Evolutionary conservation across 2,113 vertebrate genomes (phyloP), one percentile per base, ranked within the genome.

Genomic region (Acrocephalus arundinaceus): DNA sequence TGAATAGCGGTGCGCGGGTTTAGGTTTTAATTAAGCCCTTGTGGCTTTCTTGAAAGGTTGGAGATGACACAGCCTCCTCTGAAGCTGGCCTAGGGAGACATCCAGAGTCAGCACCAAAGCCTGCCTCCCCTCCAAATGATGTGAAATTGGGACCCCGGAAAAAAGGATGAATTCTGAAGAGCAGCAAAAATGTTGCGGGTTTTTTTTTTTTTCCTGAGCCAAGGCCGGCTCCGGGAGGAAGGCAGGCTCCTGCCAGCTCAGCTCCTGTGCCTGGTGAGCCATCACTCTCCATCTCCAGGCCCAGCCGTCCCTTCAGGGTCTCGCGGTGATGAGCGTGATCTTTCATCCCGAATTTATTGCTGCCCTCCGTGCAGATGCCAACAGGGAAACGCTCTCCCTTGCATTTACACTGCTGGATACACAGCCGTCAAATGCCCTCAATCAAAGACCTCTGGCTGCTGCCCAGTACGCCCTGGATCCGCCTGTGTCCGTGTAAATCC

Each of bases 21-120:
- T 95, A 90, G 96, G 87, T 97, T 98, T 98, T 98, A 98, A 98
- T 98, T 98, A 98, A 98, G 97, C 97, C 98, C 98, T 77, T 68
- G 74, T 96, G 96, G 97, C 96, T 97, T 96, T 97, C 97, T 95
- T 93, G 97, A 98, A 98, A 98, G 98, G 97, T 97, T 97, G 96
- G 85, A 30, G 92, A 97, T 97, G 97, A 97, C 98, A 97, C 96
- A 85, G 68, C 90, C 91, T 96, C 97, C 96, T 97, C 96, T 94
- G 97, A 97, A 97, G 93, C 93, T 93, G 80, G 91, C 93, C 91
- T 94, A 94, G 91, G 94, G 96, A 97, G 97, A 97, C 97, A 96
- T 87, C 96, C 94, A 71, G 85, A 97, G 95, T 94, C 96, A 96
- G 96, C 96, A 97, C 96, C 96, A 96, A 97, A 96, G 91, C 82